Conservation (phyloP, 1,140 invertebrate species). For the Papilio glaucus region DNA sequence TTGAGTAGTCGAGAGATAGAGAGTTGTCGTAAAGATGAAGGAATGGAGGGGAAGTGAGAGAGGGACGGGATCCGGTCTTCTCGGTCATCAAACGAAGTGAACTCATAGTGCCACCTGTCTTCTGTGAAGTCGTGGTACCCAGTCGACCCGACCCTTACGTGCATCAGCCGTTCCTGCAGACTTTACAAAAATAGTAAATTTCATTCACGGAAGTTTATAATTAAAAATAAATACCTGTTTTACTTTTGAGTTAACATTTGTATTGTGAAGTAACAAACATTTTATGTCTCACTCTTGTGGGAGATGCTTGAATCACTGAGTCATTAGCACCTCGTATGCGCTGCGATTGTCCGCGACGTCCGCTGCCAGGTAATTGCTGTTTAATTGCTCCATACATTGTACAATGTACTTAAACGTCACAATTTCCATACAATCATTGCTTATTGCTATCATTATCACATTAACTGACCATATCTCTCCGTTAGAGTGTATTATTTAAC, state of each 20-base stretch:
- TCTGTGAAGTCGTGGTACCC: too few species aligned
- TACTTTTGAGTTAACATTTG: neutral
- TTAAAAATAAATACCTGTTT: too few species aligned
- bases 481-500: neutral
- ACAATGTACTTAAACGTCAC: neutral
- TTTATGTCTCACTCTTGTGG: neutral
- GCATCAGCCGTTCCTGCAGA: too few species aligned
- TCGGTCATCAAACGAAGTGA: too few species aligned
- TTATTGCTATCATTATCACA: neutral
- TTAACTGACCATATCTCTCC: neutral
- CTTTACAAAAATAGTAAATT: too few species aligned
- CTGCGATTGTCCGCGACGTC: neutral
- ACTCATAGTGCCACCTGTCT: too few species aligned
- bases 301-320: neutral
- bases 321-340: neutral
- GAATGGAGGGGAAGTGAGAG: too few species aligned
- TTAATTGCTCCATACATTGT: conserved; percentile 14
- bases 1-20: too few species aligned
- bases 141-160: too few species aligned
- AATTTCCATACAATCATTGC: neutral
- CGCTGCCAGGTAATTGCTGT: neutral
- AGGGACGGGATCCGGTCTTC: too few species aligned
- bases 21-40: too few species aligned
- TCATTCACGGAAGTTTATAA: too few species aligned
- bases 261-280: neutral